Percentiles rank a stretch among this genome's conserved stretches.
phyloP scores from a whole-genome alignment of 2,797 vertebrate genomes.

The Anguilla pacifica region DNA sequence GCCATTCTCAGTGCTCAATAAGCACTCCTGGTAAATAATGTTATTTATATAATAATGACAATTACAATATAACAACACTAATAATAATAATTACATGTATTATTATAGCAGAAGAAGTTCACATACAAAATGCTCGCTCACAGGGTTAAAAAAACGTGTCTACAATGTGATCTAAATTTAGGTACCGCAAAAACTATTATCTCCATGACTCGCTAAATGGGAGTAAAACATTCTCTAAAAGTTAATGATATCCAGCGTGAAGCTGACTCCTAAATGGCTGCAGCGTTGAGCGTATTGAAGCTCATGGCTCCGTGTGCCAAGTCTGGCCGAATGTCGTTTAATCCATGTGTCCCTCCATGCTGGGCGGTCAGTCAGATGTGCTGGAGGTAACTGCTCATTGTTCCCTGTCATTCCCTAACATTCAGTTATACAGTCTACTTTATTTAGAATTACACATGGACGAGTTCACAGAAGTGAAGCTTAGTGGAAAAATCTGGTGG shows the following conservation, averaged over 20 bases:
- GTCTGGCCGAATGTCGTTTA: slow-evolving; percentile 63
- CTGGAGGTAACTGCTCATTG: slow-evolving; percentile 63
- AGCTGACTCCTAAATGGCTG: slow-evolving; percentile 29
- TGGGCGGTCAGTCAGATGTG: slow-evolving; percentile 46
- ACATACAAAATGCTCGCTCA: too few relatives aligned
- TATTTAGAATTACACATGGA: neutral
- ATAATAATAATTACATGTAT: neutral
- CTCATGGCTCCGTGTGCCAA: slow-evolving; percentile 54
- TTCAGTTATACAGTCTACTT: neutral
- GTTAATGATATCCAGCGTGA: slow-evolving; percentile 25
- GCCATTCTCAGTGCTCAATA: neutral
- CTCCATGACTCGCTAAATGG: neutral
- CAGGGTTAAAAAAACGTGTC: neutral
- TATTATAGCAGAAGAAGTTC: neutral
- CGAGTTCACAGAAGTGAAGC: neutral
- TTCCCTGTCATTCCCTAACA: slow-evolving; percentile 13
- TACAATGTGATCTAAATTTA: neutral
- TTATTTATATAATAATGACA: neutral
- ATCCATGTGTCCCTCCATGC: slow-evolving; percentile 55
- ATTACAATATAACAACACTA: neutral
- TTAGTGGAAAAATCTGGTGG: neutral
- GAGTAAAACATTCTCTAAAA: slow-evolving; percentile 6
- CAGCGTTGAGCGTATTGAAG: slow-evolving; percentile 46
- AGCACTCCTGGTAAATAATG: neutral
- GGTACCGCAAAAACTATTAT: neutral